Base-by-base conservation (phyloP, 2,888 invertebrate genomes). In the Agrotis clavis region DNA sequence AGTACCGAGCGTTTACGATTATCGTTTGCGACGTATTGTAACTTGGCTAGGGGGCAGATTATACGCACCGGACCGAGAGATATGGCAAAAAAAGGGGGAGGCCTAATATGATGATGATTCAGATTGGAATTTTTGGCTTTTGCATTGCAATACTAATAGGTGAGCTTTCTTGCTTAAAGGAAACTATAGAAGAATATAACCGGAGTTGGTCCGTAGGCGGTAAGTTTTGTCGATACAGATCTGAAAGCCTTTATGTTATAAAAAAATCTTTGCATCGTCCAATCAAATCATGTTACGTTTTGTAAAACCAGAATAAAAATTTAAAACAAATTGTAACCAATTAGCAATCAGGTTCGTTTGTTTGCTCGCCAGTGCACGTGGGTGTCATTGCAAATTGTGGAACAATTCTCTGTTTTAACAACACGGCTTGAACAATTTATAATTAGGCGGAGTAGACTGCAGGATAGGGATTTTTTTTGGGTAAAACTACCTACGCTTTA, bases 261-360 rank as follows among this genome's bases (percentile, higher is more conserved):
- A n/a, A 59, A 65, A 35, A 18, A 30, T 18, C 5, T 4, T 53
- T 62, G 62, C 19, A 61, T 57, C 16, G 25, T 21, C 13, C 16
- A 67, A 67, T 61, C 18, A 41, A 77, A 54, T 69, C 13, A 54
- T 30, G 9, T 76, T 50, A 56, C 68, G 18, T 25, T 25, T 30
- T 56, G 30, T 56, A n/a, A 57, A 73, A 50, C 14, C 19, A 1
- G 13, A 9, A 35, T 25, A 48, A 77, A 54, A 71, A 59, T 59
- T 21, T 51, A 14, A 47, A 69, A 63, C 21, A 60, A 65, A 73
- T 59, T 66, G 19, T 51, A 30, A 67, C 45, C 76, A 76, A 76
- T 79, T 81, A 50, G 64, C 57, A 79, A 79, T 79, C 79, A 79
- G 54, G 30, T 47, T 45, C 47, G 19, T 62, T 79, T 65, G 21